A percentile compares a stretch with the other conserved stretches of the same genome.
phyloP scores from a whole-genome alignment of 2,113 vertebrate species.

The Psittacula cyanocephala region DNA sequence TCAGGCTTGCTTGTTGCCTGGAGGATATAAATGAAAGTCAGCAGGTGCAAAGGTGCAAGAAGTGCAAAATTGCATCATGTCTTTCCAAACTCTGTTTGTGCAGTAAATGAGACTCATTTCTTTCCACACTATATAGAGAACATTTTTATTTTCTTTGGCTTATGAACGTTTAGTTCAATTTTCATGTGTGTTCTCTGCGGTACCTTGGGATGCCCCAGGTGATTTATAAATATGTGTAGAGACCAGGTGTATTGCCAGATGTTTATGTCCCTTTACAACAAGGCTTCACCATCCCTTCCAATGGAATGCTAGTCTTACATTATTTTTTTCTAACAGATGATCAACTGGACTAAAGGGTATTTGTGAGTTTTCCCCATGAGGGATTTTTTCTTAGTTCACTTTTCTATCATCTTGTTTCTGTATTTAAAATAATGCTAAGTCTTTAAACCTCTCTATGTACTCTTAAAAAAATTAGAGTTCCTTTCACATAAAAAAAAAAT shows the following conservation, averaged over 20 bases:
- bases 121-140: background rate
- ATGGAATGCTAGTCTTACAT: background rate
- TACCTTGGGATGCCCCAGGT: constrained; percentile 51
- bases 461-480: background rate
- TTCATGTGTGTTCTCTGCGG: background rate
- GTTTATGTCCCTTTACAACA: constrained; percentile 57
- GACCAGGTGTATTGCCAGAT: constrained; percentile 72
- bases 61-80: constrained; percentile 26
- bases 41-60: constrained; percentile 62
- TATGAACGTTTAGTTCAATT: constrained; percentile 7
- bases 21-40: constrained; percentile 64
- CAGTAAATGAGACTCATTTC: constrained; percentile 22
- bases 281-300: constrained; percentile 29
- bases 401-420: background rate
- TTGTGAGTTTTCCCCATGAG: background rate
- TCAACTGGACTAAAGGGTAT: background rate
- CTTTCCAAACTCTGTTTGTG: constrained; percentile 11
- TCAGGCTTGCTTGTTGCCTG: constrained; percentile 56
- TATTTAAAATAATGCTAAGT: constrained; percentile 10
- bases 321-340: constrained; percentile 34
- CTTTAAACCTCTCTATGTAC: background rate
- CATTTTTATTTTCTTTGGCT: constrained; percentile 36
- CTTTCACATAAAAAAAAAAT: constrained; percentile 1
- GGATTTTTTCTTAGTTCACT: background rate
- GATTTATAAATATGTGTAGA: constrained; percentile 68